phyloP scores from a whole-genome alignment of 1,140 invertebrate genomes.

The Platyscapa corneri region DNA sequence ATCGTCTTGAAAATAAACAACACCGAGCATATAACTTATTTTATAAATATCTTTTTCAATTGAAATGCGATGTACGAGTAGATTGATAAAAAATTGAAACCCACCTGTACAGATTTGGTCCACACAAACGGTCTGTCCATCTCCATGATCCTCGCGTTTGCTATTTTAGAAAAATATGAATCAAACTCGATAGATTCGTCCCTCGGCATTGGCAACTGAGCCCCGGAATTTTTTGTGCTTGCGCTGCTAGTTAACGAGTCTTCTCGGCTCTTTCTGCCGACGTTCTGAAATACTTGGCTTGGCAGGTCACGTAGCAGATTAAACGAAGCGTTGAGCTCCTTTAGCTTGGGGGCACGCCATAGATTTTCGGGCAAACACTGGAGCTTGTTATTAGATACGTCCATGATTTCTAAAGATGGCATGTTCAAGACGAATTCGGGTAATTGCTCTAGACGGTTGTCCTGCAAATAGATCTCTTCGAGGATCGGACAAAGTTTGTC shows the following conservation, averaged over 20 bases:
- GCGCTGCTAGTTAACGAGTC: slow-evolving; percentile 64
- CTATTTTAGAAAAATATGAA: slow-evolving; percentile 70
- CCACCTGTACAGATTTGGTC: slow-evolving; percentile 78
- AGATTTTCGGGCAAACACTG: slow-evolving; percentile 87
- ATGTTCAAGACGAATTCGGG: slow-evolving; percentile 88
- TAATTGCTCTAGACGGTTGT: slow-evolving; percentile 88
- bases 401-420: slow-evolving; percentile 86
- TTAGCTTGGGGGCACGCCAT: slow-evolving; percentile 92
- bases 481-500: slow-evolving; percentile 81
- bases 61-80: neutral
- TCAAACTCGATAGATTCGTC: slow-evolving; percentile 69
- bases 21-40: too few species aligned
- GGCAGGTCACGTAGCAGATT: slow-evolving; percentile 92
- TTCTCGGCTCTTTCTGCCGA: slow-evolving; percentile 61
- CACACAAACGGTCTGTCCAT: slow-evolving; percentile 83
- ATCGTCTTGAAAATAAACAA: too few species aligned
- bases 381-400: slow-evolving; percentile 96
- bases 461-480: slow-evolving; percentile 92
- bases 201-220: slow-evolving; percentile 61
- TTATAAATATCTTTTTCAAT: too few species aligned
- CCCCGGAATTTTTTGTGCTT: slow-evolving; percentile 62
- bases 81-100: neutral
- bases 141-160: slow-evolving; percentile 73
- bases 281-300: slow-evolving; percentile 69
- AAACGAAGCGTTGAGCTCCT: slow-evolving; percentile 92